These are phyloP conservation scores for Plutella xylostella DNA, from an alignment of 2,888 invertebrate species.

Conservation along the genomic window DNA sequence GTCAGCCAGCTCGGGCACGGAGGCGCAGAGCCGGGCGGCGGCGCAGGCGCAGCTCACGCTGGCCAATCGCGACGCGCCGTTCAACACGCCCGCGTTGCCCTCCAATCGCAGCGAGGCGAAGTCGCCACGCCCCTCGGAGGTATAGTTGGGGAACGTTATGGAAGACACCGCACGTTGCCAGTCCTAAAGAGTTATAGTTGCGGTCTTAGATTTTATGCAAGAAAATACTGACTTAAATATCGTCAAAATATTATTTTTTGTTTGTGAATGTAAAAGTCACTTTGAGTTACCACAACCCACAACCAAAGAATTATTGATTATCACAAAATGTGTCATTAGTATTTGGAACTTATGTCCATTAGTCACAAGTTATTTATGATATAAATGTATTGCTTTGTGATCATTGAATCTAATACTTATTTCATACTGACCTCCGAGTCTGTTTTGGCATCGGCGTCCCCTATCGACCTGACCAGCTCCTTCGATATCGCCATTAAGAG, in stretches of 20 bases:
- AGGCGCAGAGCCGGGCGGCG: slow-evolving; percentile 49
- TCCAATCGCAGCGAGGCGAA: slow-evolving; percentile 22
- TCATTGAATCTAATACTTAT: too few relatives aligned
- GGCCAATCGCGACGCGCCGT: slow-evolving; percentile 55
- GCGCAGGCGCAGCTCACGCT: slow-evolving; percentile 60
- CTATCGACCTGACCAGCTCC: slow-evolving; percentile 62
- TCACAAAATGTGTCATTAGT: background rate
- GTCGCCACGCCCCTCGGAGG: slow-evolving; percentile 18
- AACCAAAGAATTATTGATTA: background rate
- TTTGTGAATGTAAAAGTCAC: too few relatives aligned
- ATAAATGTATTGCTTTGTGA: background rate
- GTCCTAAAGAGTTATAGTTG: slow-evolving; percentile 30
- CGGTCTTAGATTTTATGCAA: too few relatives aligned
- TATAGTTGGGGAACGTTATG: slow-evolving; percentile 27
- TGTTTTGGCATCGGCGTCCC: slow-evolving; percentile 64
- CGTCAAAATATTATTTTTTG: too few relatives aligned
- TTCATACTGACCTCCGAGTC: slow-evolving; percentile 55
- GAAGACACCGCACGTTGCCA: slow-evolving; percentile 53
- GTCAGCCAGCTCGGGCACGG: slow-evolving; percentile 39
- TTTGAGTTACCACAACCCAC: background rate
- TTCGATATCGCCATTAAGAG: slow-evolving; percentile 65
- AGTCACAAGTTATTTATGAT: slow-evolving; percentile 51
- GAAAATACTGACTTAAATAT: too few relatives aligned
- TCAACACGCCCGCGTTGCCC: slow-evolving; percentile 53
- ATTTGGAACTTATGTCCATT: slow-evolving; percentile 21